phyloP scores from a whole-genome alignment of 1,140 invertebrate species.

The Monomorium pharaonis region DNA sequence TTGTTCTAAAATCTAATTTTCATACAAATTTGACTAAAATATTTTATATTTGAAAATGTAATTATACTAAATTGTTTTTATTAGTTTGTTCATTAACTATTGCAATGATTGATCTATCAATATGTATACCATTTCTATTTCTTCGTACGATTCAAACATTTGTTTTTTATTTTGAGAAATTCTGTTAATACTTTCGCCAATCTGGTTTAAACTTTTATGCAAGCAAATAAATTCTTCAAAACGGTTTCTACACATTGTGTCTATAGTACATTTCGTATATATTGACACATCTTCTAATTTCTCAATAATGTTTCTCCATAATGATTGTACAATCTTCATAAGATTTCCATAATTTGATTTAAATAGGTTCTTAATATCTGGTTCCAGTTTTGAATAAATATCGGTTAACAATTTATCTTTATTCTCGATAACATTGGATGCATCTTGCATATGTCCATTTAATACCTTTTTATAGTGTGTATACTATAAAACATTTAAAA shows the following conservation, averaged over 20 bases:
- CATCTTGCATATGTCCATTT: slow-evolving; percentile 63
- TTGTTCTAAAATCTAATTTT: not conserved
- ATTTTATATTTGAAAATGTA: not conserved
- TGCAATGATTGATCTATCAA: not conserved
- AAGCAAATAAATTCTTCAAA: slow-evolving; percentile 68
- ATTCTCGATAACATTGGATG: slow-evolving; percentile 64
- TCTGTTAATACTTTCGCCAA: slow-evolving; percentile 66
- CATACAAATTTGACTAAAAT: not conserved
- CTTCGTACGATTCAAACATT: slow-evolving; percentile 64
- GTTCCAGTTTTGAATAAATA: slow-evolving; percentile 66
- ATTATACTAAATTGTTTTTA: too few species aligned
- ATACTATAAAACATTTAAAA: slow-evolving; percentile 68
- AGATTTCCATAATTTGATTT: slow-evolving; percentile 62
- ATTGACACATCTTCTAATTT: slow-evolving; percentile 74
- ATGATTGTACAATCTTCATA: slow-evolving; percentile 71
- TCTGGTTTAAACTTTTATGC: slow-evolving; percentile 60
- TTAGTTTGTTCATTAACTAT: too few species aligned
- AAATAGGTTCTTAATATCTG: slow-evolving; percentile 72
- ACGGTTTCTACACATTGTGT: slow-evolving; percentile 68
- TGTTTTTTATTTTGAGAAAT: slow-evolving; percentile 67
- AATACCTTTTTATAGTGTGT: slow-evolving; percentile 74
- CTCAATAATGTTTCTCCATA: slow-evolving; percentile 67
- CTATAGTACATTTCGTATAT: slow-evolving; percentile 68
- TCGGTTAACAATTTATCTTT: slow-evolving; percentile 66
- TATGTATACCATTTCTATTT: slow-evolving; percentile 67